Percentiles rank a stretch among this genome's conserved stretches.
These are phyloP conservation scores for Murina feae DNA, from an alignment of 2,113 vertebrate genomes.

Conservation along the genomic window DNA sequence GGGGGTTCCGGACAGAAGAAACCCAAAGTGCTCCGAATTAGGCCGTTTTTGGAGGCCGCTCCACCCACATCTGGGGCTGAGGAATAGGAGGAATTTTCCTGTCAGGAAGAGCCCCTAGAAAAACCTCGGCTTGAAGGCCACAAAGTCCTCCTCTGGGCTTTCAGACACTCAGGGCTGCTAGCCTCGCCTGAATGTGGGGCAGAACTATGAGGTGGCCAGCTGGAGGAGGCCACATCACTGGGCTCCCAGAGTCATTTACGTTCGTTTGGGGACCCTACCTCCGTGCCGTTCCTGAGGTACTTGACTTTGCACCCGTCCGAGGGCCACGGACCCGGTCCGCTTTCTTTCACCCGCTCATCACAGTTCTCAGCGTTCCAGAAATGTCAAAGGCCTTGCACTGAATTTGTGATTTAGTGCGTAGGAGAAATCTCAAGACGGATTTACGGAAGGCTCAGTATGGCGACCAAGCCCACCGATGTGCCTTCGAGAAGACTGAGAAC, in stretches of 20 bases:
- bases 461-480: rapidly evolving
- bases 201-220: not conserved
- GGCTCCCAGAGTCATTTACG: not conserved
- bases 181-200: not conserved
- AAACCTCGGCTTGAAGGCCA: not conserved
- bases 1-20: not conserved
- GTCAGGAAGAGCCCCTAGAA: not conserved
- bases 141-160: not conserved
- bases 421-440: not conserved
- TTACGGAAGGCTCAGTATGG: rapidly evolving
- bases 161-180: not conserved
- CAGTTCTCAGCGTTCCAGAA: not conserved
- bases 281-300: conserved; percentile 46
- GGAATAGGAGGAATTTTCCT: not conserved
- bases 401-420: not conserved
- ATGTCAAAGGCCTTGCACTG: not conserved
- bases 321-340: rapidly evolving
- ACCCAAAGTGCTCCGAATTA: rapidly evolving
- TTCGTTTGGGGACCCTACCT: conserved; percentile 40
- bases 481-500: rapidly evolving
- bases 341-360: not conserved
- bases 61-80: not conserved
- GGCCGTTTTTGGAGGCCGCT: not conserved
- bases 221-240: not conserved
- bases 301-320: conserved; percentile 9